Base-by-base conservation (phyloP, 2,797 vertebrate genomes). In the Tadarida brasiliensis region DNA sequence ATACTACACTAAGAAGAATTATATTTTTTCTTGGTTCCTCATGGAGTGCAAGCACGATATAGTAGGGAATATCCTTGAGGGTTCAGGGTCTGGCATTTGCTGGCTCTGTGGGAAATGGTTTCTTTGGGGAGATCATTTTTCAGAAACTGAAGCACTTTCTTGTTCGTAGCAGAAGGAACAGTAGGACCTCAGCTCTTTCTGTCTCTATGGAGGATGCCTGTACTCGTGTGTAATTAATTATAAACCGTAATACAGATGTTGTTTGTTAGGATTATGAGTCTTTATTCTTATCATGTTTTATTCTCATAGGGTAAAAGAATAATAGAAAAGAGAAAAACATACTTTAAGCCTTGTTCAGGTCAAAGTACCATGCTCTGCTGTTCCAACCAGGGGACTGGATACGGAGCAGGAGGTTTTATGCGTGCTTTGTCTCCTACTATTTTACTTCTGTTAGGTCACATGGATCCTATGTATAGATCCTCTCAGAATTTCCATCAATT, bases 301-400 rank as follows among this genome's bases (percentile, higher is more conserved):
- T 39, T 91, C 56, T 67, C 39, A 77, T 22, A 57, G 30, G 35
- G n/a, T 54, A 49, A 92, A 85, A 93, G 49, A 93, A 73, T 56
- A 44, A 57, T 74, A 67, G 22, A 39, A 67, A 80, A 39, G 28
- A 4, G 44, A 20, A 63, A 63, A 24, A 59, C 7, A 77, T 4
- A 35, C 7, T 19, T 20, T 49, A 61, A 49, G 49, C 3, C 39
- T 94, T 49, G 57, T 47, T 68, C n/a, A 35, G 10, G 9, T 90
- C 20, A 67, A 71, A 57, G 7, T 22, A 65, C 35, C 26, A 44
- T 44, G 4, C 35, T 12, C 22, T 30, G 44, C 11, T 83, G 0
- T 57, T 47, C 1, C 5, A 16, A 17, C 39, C 35, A 24, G 57
- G 15, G 54, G 49, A 1, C n/a, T 56, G 17, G 24, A 22, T 9